Percentiles rank a stretch among this genome's conserved stretches.
phyloP scores from a whole-genome alignment of 1,140 invertebrate genomes.

The Nomia melanderi region DNA sequence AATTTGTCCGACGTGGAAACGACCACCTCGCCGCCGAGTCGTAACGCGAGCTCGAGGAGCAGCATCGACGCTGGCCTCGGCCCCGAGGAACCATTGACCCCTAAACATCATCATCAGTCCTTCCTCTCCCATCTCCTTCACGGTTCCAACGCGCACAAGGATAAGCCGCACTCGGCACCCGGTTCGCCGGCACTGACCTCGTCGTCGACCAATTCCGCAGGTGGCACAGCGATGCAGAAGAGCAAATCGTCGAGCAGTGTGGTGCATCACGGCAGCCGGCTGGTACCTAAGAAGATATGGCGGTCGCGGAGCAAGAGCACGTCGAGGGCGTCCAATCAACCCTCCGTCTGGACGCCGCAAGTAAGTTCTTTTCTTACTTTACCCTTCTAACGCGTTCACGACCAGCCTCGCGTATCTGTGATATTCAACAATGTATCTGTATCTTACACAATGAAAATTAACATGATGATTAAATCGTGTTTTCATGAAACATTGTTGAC shows the following conservation, averaged over 20 bases:
- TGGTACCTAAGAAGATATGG: constrained; percentile 92
- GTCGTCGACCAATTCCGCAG: constrained; percentile 77
- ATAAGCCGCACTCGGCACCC: constrained; percentile 78
- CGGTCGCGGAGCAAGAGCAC: constrained; percentile 90
- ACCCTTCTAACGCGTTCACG: no score
- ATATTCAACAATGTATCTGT: neutral
- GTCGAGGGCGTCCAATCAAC: constrained; percentile 82
- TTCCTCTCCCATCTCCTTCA: constrained; percentile 86
- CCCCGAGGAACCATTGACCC: constrained; percentile 78
- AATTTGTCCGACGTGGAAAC: constrained; percentile 80
- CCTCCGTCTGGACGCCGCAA: constrained; percentile 89
- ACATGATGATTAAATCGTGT: no score
- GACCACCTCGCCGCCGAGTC: constrained; percentile 76
- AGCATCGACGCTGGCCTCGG: constrained; percentile 81
- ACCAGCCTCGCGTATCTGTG: no score
- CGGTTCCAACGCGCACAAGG: constrained; percentile 81
- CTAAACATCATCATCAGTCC: constrained; percentile 83
- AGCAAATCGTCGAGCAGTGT: constrained; percentile 93
- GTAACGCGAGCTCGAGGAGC: constrained; percentile 81
- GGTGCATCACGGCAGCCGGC: constrained; percentile 86
- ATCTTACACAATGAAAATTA: no score
- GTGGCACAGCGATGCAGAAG: constrained; percentile 90
- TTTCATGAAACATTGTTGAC: no score
- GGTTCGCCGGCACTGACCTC: constrained; percentile 80
- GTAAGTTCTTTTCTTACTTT: constrained; percentile 82